These are phyloP conservation scores for Epistrophe grossulariae DNA, from an alignment of 2,888 invertebrate species.

Conservation along the genomic window DNA sequence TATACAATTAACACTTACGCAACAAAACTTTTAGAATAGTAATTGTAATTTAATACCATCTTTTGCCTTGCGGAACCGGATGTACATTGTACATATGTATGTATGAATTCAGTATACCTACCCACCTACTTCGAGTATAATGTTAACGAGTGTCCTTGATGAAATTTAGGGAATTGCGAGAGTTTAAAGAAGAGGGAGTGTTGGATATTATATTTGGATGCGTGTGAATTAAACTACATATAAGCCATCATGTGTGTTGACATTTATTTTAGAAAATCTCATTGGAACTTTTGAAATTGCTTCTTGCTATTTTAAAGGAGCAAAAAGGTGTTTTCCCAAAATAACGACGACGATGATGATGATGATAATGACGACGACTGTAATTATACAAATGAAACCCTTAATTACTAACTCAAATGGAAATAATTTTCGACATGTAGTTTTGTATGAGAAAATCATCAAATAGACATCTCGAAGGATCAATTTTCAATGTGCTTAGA, in stretches of 20 bases:
- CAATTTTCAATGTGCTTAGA: conserved; percentile 28
- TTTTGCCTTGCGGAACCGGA: conserved; percentile 24
- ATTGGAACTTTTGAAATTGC: conserved; percentile 53
- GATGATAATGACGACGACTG: not conserved
- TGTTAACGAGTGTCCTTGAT: conserved; percentile 46
- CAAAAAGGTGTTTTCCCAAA: conserved; percentile 23
- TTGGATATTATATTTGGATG: conserved; percentile 8
- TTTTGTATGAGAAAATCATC: conserved; percentile 16
- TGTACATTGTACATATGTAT: conserved; percentile 7
- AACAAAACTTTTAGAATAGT: conserved; percentile 68
- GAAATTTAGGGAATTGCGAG: not conserved
- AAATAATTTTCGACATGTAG: conserved; percentile 31
- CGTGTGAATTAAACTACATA: conserved; percentile 46
- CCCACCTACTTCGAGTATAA: not conserved
- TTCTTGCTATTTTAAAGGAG: conserved; percentile 12
- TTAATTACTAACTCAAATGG: conserved; percentile 41
- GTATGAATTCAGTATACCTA: not conserved
- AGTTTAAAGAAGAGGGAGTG: not conserved
- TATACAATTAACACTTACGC: conserved; percentile 71
- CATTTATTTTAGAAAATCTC: conserved; percentile 50
- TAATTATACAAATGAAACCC: conserved; percentile 41
- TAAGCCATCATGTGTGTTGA: conserved; percentile 43
- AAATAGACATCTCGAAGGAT: conserved; percentile 53
- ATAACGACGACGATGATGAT: conserved; percentile 2
- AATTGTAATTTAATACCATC: conserved; percentile 72